Percentiles rank a stretch among this genome's conserved stretches.
Conservation (phyloP, 2,113 vertebrate genomes). For the Electrona antarctica region DNA sequence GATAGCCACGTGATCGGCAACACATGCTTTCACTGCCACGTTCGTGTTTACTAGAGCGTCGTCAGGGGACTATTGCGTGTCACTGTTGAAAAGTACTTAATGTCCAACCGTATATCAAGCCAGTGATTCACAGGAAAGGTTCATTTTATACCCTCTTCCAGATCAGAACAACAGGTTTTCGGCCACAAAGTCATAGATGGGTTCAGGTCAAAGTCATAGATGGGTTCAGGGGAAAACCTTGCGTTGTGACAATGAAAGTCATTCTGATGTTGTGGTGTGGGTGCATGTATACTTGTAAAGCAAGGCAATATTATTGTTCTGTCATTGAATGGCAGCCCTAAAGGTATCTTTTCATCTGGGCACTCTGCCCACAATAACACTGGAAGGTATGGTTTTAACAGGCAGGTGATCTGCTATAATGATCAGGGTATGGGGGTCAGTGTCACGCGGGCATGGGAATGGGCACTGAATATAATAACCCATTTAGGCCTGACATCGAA, state of each 20-base stretch:
- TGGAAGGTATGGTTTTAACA: background rate
- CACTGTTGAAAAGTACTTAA: slow-evolving; percentile 46
- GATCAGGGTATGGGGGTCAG: background rate
- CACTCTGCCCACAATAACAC: background rate
- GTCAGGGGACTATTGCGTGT: slow-evolving; percentile 1
- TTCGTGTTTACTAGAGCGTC: slow-evolving; percentile 56
- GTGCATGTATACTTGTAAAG: background rate
- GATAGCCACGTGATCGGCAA: slow-evolving; percentile 43
- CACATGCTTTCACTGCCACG: slow-evolving; percentile 53
- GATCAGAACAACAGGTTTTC: slow-evolving; percentile 7
- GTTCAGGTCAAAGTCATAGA: background rate
- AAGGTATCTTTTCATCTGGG: background rate
- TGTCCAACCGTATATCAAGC: slow-evolving; percentile 51
- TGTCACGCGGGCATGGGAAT: background rate
- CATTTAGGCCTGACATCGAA: no score
- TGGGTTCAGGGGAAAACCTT: background rate
- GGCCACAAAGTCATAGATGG: background rate
- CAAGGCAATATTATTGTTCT: background rate
- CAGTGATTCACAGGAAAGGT: slow-evolving; percentile 1
- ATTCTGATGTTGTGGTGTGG: no score
- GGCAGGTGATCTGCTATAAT: background rate
- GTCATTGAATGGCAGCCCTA: background rate
- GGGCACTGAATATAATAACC: no score
- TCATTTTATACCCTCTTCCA: slow-evolving; percentile 16
- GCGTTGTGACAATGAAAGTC: no score